Evolutionary conservation across 1,140 invertebrate genomes (phyloP), one percentile per base, ranked within the genome.

Genomic region (Drepana arcuata): DNA sequence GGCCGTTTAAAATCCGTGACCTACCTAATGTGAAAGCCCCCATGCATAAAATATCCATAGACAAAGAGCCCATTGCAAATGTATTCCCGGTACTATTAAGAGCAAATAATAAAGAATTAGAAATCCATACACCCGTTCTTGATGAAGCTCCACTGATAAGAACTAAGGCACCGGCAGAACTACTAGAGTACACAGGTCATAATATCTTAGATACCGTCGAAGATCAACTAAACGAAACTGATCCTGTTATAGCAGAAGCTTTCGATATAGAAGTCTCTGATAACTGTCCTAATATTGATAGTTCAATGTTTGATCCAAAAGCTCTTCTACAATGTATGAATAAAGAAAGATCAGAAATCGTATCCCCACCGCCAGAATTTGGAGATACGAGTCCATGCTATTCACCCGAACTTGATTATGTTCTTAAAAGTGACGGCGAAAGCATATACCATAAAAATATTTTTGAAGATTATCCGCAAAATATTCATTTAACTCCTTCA

Each of bases 271-370:
- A n/a, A n/a, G n/a, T n/a, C n/a, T n/a, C n/a, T n/a, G n/a, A n/a
- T n/a, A n/a, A n/a, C n/a, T n/a, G n/a, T n/a, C n/a, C n/a, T 5
- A 41, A 67, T 37, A 31, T 68, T 18, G 60, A 59, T 36, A 46
- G 64, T 14, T 49, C 55, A 4, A 61, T 77, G 65, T 61, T 81
- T 25, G 57, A 81, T 50, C 77, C 77, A 15, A 77, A 63, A 58
- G 58, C 53, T 18, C 25, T 81, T 9, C 43, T 81, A 23, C 42
- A 65, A 33, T 47, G 34, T 51, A 44, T 51, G 7, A 46, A 25
- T 30, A 46, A 52, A 13, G 36, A 47, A 14, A 32, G 54, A 4
- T 14, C 11, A 0, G 36, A 42, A 23, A 43, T 72, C 18, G 60
- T 74, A 28, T 53, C 68, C 6, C 72, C 72, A 3, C 73, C 77